These are phyloP conservation scores for Noctilio leporinus DNA, from an alignment of 2,113 vertebrate genomes.

Conservation along the genomic window DNA sequence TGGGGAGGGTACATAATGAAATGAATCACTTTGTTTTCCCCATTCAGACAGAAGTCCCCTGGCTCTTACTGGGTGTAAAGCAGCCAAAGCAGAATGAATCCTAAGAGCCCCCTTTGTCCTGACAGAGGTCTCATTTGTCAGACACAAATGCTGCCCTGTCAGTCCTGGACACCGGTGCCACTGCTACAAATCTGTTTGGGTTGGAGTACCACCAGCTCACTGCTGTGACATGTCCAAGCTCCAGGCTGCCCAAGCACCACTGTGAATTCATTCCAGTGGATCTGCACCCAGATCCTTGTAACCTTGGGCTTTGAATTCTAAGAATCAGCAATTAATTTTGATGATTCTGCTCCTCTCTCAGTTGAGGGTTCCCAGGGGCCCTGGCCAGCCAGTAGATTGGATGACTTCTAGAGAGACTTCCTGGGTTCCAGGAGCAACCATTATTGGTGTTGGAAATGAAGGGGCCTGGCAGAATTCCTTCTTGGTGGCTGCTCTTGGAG, in stretches of 20 bases:
- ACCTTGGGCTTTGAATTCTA: constrained; percentile 59
- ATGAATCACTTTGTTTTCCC: constrained; percentile 47
- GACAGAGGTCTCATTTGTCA: constrained; percentile 61
- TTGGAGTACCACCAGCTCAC: constrained; percentile 54
- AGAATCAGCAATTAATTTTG: constrained; percentile 72
- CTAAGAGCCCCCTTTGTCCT: constrained; percentile 59
- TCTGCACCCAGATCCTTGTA: constrained; percentile 36
- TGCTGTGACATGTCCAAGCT: constrained; percentile 13
- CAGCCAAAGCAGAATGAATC: constrained; percentile 57
- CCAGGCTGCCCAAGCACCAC: constrained; percentile 56
- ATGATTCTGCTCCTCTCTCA: constrained; percentile 60
- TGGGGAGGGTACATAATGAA: not conserved
- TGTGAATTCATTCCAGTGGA: constrained; percentile 70
- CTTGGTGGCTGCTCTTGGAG: not conserved
- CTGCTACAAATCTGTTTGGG: constrained; percentile 67
- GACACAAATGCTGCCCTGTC: constrained; percentile 59
- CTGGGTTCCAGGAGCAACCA: constrained; percentile 34
- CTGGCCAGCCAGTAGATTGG: not conserved
- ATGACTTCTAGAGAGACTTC: constrained; percentile 49
- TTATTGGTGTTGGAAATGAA: constrained; percentile 26
- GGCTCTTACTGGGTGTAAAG: constrained; percentile 51
- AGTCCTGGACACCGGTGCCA: constrained; percentile 30
- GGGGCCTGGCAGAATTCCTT: not conserved
- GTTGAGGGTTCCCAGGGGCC: not conserved
- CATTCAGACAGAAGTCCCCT: constrained; percentile 49